Base-by-base conservation (phyloP, 2,113 vertebrate species). In the Toxostoma redivivum region DNA sequence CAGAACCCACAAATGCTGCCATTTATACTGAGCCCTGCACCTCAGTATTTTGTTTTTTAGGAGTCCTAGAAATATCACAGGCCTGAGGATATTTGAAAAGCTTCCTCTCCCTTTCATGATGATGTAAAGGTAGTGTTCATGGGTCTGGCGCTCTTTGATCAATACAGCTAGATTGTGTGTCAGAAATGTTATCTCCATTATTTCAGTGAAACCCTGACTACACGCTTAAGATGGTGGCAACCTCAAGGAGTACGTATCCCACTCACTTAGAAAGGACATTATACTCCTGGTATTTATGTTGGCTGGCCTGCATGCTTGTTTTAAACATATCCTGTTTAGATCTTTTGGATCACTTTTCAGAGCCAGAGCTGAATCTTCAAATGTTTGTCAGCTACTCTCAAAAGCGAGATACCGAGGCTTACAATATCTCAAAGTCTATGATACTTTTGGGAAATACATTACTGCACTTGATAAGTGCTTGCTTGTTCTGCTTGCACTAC, bases 31-130 rank as follows among this genome's bases (percentile, higher is more conserved):
- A 81, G 42, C 20, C n/a, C 30, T 74, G 42, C 35, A 18, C 51
- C 47, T 79, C 38, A 12, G 21, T 81, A 31, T 95, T 92, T 95
- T 82, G 21, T 69, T 93, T 94, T 93, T 88, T 92, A 76, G 64
- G 50, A 85, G 66, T 60, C 31, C 88, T 92, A 86, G 88, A 93
- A 72, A 65, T 90, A 94, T 69, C 88, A 87, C 67, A 81, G 90
- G 70, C 86, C 67, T 76, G 58, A 95, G 93, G 85, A 91, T 91
- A 80, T 92, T 91, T 94, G 58, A 76, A 94, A 93, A 90, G 22
- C 66, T 96, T 95, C 47, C 22, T 95, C 57, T 86, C 30, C n/a
- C 47, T 87, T 92, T 90, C 50, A 20, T 88, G 62, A 16, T 86
- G 85, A 84, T 94, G 79, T 90, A 83, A 88, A 90, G 88, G 86